Evolutionary conservation across 2,888 invertebrate species (phyloP).

Genomic region (Lapara coniferarum): DNA sequence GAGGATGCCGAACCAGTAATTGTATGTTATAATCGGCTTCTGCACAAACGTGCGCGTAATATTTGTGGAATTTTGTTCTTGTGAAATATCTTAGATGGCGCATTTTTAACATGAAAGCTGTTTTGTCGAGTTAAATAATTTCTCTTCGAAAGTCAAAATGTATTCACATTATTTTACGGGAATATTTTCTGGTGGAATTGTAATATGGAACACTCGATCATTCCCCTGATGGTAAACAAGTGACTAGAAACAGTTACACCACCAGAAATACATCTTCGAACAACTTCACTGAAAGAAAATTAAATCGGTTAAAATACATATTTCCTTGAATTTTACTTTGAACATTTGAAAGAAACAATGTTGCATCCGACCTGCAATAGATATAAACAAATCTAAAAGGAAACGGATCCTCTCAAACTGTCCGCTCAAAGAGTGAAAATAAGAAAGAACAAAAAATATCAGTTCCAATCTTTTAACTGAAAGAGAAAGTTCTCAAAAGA

Average conservation of each 20-base stretch:
- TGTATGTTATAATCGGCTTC: background rate
- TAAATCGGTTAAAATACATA: background rate
- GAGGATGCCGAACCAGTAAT: background rate
- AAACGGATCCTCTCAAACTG: slow-evolving; percentile 3
- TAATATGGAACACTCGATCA: too few species aligned
- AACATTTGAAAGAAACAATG: background rate
- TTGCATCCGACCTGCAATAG: background rate
- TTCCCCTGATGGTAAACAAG: too few species aligned
- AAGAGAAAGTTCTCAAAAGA: slow-evolving; percentile 40
- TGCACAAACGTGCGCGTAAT: background rate
- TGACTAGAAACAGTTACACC: too few species aligned
- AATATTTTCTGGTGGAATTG: background rate
- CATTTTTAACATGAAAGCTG: background rate
- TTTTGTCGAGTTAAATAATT: background rate
- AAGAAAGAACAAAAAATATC: slow-evolving; percentile 43
- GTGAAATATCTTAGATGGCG: background rate
- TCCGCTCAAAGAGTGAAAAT: slow-evolving; percentile 28
- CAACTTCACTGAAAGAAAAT: background rate
- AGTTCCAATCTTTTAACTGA: slow-evolving; percentile 42
- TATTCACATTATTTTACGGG: background rate
- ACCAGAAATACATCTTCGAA: background rate
- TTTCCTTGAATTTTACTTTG: background rate
- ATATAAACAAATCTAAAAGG: background rate
- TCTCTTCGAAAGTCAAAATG: background rate
- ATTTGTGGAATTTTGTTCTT: background rate